A percentile compares a stretch with the other conserved stretches of the same genome.
These are phyloP conservation scores for Bradypodion ventrale DNA, from an alignment of 2,797 vertebrate species.

Conservation along the genomic window DNA sequence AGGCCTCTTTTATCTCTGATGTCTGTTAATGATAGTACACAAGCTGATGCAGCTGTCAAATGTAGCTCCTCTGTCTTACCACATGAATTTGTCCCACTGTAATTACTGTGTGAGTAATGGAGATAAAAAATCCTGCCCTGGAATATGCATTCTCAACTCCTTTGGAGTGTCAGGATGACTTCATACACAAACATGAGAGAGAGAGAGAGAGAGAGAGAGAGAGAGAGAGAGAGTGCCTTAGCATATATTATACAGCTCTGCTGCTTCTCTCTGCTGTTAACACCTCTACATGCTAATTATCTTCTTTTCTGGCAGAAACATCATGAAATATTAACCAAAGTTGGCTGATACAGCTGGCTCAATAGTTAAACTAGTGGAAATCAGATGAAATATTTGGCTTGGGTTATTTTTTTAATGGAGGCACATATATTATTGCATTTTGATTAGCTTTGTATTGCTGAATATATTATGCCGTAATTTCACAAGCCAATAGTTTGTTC, in stretches of 20 bases:
- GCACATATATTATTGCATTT: conserved; percentile 23
- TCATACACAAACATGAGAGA: conserved; percentile 30
- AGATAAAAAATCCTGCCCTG: conserved; percentile 24
- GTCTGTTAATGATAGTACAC: conserved; percentile 33
- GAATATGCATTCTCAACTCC: conserved; percentile 19
- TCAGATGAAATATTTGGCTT: conserved; percentile 23
- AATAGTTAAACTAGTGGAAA: conserved; percentile 37
- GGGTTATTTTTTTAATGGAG: neutral
- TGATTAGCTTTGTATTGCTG: conserved; percentile 12
- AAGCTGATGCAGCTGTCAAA: conserved; percentile 39
- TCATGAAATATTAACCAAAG: conserved; percentile 48
- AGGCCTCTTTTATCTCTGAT: conserved; percentile 29
- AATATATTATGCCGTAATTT: conserved; percentile 19
- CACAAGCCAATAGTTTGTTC: neutral
- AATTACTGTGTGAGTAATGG: conserved; percentile 36
- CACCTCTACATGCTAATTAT: conserved; percentile 39
- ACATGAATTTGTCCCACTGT: conserved; percentile 17
- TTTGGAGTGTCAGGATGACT: conserved; percentile 16
- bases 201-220: conserved; percentile 3
- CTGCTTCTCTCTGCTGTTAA: conserved; percentile 28
- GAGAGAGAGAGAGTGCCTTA: conserved; percentile 5
- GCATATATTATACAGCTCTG: conserved; percentile 20
- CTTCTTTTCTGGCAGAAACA: conserved; percentile 37
- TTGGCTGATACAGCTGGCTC: conserved; percentile 35
- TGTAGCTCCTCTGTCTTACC: conserved; percentile 22